Conservation (phyloP, 1,140 invertebrate genomes). For the Cardiocondyla obscurior region DNA sequence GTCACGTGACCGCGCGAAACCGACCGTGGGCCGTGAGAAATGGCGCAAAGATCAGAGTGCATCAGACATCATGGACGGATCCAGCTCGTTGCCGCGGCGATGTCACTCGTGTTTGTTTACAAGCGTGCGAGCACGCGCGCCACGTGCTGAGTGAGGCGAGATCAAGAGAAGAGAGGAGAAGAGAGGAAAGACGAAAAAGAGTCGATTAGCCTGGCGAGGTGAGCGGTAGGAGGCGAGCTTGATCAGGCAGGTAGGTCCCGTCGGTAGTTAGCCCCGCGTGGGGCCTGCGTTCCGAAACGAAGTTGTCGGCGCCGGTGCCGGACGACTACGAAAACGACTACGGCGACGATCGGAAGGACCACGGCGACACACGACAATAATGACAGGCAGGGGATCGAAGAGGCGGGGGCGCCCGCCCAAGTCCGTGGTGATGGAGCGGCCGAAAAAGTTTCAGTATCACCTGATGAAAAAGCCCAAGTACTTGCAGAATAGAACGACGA, state of each 20-base stretch:
- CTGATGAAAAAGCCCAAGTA: constrained; percentile 96
- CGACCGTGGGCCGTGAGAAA: constrained; percentile 80
- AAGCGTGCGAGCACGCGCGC: constrained; percentile 84
- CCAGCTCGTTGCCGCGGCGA: constrained; percentile 84
- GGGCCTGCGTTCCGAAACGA: constrained; percentile 27
- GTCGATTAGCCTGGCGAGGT: neutral
- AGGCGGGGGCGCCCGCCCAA: constrained; percentile 95
- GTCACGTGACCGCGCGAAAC: constrained; percentile 85
- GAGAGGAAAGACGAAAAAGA: neutral
- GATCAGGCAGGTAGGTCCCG: neutral
- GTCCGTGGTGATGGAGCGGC: constrained; percentile 92
- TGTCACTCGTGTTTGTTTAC: constrained; percentile 87
- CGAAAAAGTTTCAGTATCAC: constrained; percentile 93
- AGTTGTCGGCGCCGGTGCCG: constrained; percentile 46
- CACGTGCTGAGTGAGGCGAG: constrained; percentile 81
- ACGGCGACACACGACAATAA: constrained; percentile 79
- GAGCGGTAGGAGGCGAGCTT: neutral
- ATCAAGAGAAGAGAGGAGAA: neutral
- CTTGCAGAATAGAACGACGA: constrained; percentile 85
- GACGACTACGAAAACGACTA: constrained; percentile 87
- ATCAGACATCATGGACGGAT: constrained; percentile 82
- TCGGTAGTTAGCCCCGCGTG: neutral
- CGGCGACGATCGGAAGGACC: constrained; percentile 81
- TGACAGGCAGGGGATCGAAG: constrained; percentile 93
- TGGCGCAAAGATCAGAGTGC: constrained; percentile 86